Evolutionary conservation across 53 echinoderm and acorn worm species (phyloP).

Genomic region (Crossaster papposus): DNA sequence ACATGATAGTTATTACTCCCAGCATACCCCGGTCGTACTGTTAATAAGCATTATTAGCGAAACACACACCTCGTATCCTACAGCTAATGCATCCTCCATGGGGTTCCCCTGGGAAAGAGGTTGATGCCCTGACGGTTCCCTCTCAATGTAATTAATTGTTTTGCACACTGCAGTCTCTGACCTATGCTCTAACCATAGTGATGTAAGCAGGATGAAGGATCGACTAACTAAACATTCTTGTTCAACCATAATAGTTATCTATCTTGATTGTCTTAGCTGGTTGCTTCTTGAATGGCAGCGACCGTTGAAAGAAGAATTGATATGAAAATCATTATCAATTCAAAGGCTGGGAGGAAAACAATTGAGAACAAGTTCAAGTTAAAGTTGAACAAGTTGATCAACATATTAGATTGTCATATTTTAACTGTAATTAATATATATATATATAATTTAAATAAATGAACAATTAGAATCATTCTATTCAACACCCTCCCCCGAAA

Average conservation of each 20-base stretch:
- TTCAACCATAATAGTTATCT: not conserved
- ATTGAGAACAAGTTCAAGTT: too few species aligned
- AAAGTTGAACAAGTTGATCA: too few species aligned
- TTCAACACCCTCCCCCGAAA: too few species aligned
- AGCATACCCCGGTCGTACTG: not conserved
- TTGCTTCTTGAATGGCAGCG: not conserved
- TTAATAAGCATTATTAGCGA: slow-evolving; percentile 3
- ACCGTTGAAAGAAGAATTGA: not conserved
- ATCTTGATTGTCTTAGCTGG: not conserved
- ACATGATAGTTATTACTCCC: not conserved
- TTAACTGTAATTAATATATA: too few species aligned
- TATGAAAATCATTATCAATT: too few species aligned
- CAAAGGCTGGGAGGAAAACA: too few species aligned
- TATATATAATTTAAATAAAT: too few species aligned
- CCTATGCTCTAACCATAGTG: not conserved
- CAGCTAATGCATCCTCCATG: not conserved
- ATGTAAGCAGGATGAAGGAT: not conserved
- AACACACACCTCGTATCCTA: not conserved
- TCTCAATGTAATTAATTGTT: not conserved
- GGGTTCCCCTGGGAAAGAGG: not conserved
- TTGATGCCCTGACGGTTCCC: not conserved
- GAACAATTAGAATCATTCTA: too few species aligned
- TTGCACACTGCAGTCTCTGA: not conserved
- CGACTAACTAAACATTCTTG: not conserved
- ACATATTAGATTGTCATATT: too few species aligned